Conservation (phyloP, 2,888 invertebrate genomes). For the Eupithecia vulgata region DNA sequence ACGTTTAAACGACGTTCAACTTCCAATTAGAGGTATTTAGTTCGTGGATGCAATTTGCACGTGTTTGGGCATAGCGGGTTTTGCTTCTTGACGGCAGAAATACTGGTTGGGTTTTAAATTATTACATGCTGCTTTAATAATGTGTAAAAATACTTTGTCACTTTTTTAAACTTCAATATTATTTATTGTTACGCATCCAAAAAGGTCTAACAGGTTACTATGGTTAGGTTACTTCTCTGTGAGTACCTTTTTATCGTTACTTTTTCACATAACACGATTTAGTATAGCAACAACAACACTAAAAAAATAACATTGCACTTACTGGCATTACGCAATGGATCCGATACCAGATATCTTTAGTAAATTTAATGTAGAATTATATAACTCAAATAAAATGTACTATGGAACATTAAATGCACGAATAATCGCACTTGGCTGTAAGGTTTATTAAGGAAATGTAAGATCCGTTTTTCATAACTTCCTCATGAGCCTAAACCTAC, state of each 20-base stretch:
- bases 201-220: neutral
- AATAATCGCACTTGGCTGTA: neutral
- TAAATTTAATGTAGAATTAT: neutral
- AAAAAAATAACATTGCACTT: too few species aligned
- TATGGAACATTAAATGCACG: neutral
- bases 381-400: neutral
- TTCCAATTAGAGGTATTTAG: conserved; percentile 38
- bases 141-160: neutral
- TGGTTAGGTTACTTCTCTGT: neutral
- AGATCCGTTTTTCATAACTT: neutral
- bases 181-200: neutral
- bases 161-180: neutral
- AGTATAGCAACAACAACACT: too few species aligned
- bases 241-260: too few species aligned
- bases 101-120: neutral
- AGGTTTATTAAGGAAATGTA: neutral
- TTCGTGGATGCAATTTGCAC: conserved; percentile 31
- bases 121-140: neutral
- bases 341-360: too few species aligned
- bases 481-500: neutral
- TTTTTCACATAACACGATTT: too few species aligned
- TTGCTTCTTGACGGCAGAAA: conserved; percentile 9
- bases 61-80: conserved; percentile 34
- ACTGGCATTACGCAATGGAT: too few species aligned
- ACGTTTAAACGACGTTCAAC: conserved; percentile 24